A percentile compares a stretch with the other conserved stretches of the same genome.
These are phyloP conservation scores for Potorous gilbertii DNA, from an alignment of 2,797 vertebrate species.

Conservation along the genomic window DNA sequence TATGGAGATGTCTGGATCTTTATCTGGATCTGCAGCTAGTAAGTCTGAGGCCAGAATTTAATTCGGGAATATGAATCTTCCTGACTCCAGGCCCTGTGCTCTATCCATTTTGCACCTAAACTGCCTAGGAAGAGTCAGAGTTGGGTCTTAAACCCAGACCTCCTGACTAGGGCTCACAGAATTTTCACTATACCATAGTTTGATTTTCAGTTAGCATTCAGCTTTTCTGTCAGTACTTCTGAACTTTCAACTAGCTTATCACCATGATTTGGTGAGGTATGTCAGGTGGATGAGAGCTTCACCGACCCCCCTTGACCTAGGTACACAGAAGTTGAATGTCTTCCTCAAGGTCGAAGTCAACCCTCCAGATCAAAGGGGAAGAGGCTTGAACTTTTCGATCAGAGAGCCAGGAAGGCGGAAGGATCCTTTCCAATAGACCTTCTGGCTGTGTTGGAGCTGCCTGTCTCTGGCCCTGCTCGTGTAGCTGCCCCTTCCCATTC, in stretches of 20 bases:
- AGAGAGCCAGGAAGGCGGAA: not conserved
- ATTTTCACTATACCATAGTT: not conserved
- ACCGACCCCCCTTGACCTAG: not conserved
- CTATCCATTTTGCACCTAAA: not conserved
- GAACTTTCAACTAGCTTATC: not conserved
- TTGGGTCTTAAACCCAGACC: not conserved
- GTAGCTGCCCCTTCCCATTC: not conserved
- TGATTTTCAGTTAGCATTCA: not conserved
- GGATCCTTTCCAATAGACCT: not conserved
- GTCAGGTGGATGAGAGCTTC: too few relatives aligned
- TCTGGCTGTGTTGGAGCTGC: not conserved
- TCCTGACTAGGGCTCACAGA: not conserved
- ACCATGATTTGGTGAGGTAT: not conserved
- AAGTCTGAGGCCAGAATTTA: not conserved
- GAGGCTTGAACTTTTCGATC: not conserved
- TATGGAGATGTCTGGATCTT: not conserved
- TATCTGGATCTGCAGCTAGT: slow-evolving; percentile 38
- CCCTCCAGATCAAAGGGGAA: not conserved
- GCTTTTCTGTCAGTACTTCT: not conserved
- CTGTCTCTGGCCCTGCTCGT: not conserved
- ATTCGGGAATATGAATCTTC: not conserved
- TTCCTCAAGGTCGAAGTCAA: not conserved
- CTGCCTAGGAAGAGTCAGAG: not conserved
- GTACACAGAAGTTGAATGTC: not conserved
- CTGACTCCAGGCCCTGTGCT: not conserved